Base-by-base conservation (phyloP, 30 jellyfish, hydroid and myxozoan genomes). In the Aurelia coerulea region DNA sequence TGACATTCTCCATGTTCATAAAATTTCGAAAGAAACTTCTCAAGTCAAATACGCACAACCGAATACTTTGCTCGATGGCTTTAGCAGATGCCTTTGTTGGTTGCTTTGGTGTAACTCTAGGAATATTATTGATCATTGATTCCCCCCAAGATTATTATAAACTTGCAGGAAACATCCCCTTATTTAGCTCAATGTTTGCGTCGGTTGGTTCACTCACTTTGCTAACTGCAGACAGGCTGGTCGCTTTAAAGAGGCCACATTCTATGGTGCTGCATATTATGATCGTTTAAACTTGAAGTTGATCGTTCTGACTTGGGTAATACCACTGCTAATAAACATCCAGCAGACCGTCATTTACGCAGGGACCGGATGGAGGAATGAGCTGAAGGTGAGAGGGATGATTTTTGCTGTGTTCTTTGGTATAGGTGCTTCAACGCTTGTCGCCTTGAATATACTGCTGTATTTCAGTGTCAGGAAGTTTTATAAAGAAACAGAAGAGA, bases 121-220 rank as follows among this genome's bases (percentile, higher is more conserved):
- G 88, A 35, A 32, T 34, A 7, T 13, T 54, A 5, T 76, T 78
- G 19, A 51, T 39, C 11, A 10, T 3, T 1, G 35, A 23, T 3
- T 37, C 77, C 53, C 41, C 77, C 31, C 32, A 37, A 32, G 52
- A 2, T n/a, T 50, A 41, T 35, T 78, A 78, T 53, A 78, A 60
- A 39, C 88, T 78, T 17, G 88, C 88, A 1, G 88, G 88, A 37
- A 78, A 78, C 58, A 35, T 78, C n/a, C 88, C 88, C 0, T 70
- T 78, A 16, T 78, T 78, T 37, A 54, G 88, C 52, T 78, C 78
- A 1, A 78, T 78, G 88, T 78, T 78, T 23, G 88, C 78, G 35
- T 78, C 88, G 54, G 39, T 78, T 10, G 66, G 73, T 10, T 78
- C 88, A 35, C 60, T 78, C 13, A 33, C 78, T 13, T 19, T 78